Conservation (phyloP, 1,140 invertebrate genomes). For the Anastrepha obliqua region DNA sequence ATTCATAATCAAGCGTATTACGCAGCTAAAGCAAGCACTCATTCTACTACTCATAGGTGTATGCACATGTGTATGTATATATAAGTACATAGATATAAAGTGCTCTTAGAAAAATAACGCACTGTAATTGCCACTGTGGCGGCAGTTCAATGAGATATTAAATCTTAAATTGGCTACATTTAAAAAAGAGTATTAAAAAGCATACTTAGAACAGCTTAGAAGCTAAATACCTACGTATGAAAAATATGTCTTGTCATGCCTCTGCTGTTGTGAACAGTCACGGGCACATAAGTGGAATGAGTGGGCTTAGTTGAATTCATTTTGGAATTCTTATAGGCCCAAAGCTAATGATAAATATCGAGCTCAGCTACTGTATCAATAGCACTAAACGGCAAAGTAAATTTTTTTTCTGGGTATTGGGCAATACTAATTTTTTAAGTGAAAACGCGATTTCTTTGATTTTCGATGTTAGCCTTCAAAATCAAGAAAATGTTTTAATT, state of each 20-base stretch:
- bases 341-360: too few relatives aligned
- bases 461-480: too few relatives aligned
- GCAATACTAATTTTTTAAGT: too few relatives aligned
- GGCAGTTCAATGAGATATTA: not conserved
- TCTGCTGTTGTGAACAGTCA: not conserved
- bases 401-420: too few relatives aligned
- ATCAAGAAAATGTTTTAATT: too few relatives aligned
- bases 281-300: not conserved
- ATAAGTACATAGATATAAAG: too few relatives aligned
- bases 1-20: conserved; percentile 22
- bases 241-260: not conserved
- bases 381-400: too few relatives aligned
- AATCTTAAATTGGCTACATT: not conserved
- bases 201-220: not conserved
- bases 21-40: conserved; percentile 10
- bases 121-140: not conserved
- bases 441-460: too few relatives aligned
- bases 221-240: not conserved
- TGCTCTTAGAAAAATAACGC: not conserved
- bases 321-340: too few relatives aligned
- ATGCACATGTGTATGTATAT: too few relatives aligned
- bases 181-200: not conserved
- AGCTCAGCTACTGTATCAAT: too few relatives aligned
- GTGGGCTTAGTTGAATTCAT: too few relatives aligned
- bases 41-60: not conserved